phyloP scores from a whole-genome alignment of 2,113 vertebrate genomes.

The Pedionomus torquatus region DNA sequence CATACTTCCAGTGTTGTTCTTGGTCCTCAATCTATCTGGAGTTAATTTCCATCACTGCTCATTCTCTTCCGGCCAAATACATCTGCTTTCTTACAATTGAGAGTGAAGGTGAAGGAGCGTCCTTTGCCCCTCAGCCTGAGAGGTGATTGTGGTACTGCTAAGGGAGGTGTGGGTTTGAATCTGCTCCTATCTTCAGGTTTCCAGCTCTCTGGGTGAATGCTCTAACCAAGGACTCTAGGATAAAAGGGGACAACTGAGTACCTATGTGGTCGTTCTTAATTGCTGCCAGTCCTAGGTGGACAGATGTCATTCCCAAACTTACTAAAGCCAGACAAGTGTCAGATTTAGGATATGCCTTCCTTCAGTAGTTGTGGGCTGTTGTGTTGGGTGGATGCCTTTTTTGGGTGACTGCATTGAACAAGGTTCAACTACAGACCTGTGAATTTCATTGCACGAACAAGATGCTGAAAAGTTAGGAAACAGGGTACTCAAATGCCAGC shows the following conservation, averaged over 20 bases:
- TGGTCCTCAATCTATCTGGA: background rate
- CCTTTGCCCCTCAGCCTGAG: background rate
- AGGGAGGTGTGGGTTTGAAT: background rate
- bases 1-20: background rate
- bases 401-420: background rate
- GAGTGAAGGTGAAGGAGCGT: background rate
- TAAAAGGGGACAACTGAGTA: background rate
- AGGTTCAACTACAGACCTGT: background rate
- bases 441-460: background rate
- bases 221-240: background rate
- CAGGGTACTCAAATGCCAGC: background rate
- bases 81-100: background rate
- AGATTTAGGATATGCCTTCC: background rate
- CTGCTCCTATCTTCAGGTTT: background rate
- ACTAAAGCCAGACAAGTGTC: background rate
- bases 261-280: background rate
- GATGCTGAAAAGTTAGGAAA: background rate
- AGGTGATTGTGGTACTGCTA: background rate
- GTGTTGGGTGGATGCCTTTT: background rate
- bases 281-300: background rate
- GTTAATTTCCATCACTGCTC: background rate
- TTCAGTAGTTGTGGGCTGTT: background rate
- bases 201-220: background rate
- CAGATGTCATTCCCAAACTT: background rate
- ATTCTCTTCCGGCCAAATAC: background rate